Evolutionary conservation across 2,797 vertebrate genomes (phyloP).

Genomic region (Coregonus ussuriensis): DNA sequence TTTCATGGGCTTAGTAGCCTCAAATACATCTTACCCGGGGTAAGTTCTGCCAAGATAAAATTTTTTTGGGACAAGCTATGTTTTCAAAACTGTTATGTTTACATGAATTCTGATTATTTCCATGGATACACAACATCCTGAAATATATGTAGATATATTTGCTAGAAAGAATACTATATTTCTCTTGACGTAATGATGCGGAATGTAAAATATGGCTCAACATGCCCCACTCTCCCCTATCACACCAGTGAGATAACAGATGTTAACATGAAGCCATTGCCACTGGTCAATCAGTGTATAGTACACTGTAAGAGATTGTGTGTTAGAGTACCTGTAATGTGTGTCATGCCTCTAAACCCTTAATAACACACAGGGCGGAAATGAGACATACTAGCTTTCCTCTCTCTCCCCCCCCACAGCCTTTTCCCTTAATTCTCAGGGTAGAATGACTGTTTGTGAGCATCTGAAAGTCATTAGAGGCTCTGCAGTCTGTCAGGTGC

Average conservation of each 20-base stretch:
- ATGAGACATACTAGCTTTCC: slow-evolving; percentile 76
- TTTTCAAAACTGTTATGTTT: too few relatives aligned
- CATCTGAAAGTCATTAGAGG: slow-evolving; percentile 93
- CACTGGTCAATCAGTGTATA: neutral
- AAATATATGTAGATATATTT: too few relatives aligned
- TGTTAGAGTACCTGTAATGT: slow-evolving; percentile 30
- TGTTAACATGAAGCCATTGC: neutral
- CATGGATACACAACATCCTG: too few relatives aligned
- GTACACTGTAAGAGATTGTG: neutral
- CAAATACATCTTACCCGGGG: too few relatives aligned
- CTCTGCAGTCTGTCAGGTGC: slow-evolving; percentile 89
- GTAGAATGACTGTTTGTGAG: slow-evolving; percentile 89
- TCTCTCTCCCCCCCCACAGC: slow-evolving; percentile 75
- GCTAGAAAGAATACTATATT: too few relatives aligned
- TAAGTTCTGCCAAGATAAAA: too few relatives aligned
- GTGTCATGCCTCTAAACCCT: slow-evolving; percentile 73
- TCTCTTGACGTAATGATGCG: too few relatives aligned
- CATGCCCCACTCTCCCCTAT: neutral
- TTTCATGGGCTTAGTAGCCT: too few relatives aligned
- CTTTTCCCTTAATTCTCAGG: slow-evolving; percentile 80
- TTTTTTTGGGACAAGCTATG: too few relatives aligned
- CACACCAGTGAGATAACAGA: neutral
- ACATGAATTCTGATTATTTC: too few relatives aligned
- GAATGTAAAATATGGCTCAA: too few relatives aligned
- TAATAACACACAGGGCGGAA: slow-evolving; percentile 76